Evolutionary conservation across 2,888 invertebrate genomes (phyloP), one percentile per base, ranked within the genome.

Genomic region (Trachelus tabidus): DNA sequence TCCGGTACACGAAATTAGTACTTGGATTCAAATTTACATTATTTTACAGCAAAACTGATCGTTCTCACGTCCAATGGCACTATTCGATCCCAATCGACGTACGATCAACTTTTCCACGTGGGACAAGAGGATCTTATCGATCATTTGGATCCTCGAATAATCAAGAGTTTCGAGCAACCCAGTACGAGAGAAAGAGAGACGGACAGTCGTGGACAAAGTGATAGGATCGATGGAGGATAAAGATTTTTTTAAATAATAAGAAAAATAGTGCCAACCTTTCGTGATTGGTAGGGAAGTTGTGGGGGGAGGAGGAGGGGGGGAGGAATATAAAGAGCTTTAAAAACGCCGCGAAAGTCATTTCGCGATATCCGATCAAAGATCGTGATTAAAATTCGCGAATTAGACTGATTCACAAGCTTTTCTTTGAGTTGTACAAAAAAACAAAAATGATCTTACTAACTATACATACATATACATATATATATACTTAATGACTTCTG

Each of bases 261-360:
- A 56, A 56, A 40, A 37, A 69, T 56, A 74, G n/a, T 68, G 69
- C 34, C 23, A 15, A 56, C 12, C n/a, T 12, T 12, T 12, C 35
- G 35, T 35, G 35, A 1, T 35, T 12, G 3, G 56, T 73, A 35
- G 71, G 56, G 30, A 68, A 15, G 23, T 68, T 15, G 15, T 2
- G 34, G 73, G 56, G 40, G 35, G 30, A 23, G 37, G 40, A 15
- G 11, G 15, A 12, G 30, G 68, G 12, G 9, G 2, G 3, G 34
- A 23, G 12, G 74, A 34, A 77, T 76, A 75, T 78, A 23, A 23
- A 56, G 23, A 56, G 23, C 56, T 56, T 56, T 56, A 23, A 56
- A 23, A 56, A 56, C 9, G 9, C 23, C 23, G 56, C 56, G 56
- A 56, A 23, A 56, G 56, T 56, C 56, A 56, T 56, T 56, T 56